Base-by-base conservation (phyloP, 2,888 invertebrate genomes). In the Eurytoma californica region DNA sequence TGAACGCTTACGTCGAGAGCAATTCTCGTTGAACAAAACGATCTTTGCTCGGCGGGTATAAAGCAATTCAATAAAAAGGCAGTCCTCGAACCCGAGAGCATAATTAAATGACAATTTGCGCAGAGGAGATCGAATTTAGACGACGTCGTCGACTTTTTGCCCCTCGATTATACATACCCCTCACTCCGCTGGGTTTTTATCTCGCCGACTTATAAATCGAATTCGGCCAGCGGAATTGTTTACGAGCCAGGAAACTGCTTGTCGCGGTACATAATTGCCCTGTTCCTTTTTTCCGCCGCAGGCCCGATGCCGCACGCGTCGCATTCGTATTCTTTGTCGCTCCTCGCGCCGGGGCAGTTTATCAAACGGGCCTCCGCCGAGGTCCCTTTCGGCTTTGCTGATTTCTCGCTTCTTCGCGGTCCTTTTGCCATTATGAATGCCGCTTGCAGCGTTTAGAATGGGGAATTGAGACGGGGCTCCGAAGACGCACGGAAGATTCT, bases 311-410 rank as follows among this genome's bases (percentile, higher is more conserved):
- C 65, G 73, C 73, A 24, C 49, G 7, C 63, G 14, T 14, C 24
- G 75, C 67, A 67, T 68, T 60, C 75, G 75, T 75, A 65, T 67
- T 30, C 69, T 58, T 65, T 72, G 24, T 58, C 77, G 61, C 63
- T 77, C 82, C 81, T 77, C 24, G 68, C 24, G 24, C 24, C 74
- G 73, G 63, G 63, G 81, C 73, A 79, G 77, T 83, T 83, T 78
- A 77, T 83, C 79, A 82, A 72, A 20, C n/a, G 58, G 63, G 24
- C 20, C 39, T 63, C 28, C 28, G 61, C 3, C 51, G 57, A 75
- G 60, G 60, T 75, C 24, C n/a, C 67, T 75, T 74, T 74, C 65
- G 63, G 49, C 53, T 14, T 24, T 28, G 39, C 53, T 51, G 73
- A 65, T 73, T 73, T 63, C 63, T 55, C 18, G 12, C 7, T 24